phyloP scores from a whole-genome alignment of 2,113 vertebrate species.

The Zapus hudsonius region DNA sequence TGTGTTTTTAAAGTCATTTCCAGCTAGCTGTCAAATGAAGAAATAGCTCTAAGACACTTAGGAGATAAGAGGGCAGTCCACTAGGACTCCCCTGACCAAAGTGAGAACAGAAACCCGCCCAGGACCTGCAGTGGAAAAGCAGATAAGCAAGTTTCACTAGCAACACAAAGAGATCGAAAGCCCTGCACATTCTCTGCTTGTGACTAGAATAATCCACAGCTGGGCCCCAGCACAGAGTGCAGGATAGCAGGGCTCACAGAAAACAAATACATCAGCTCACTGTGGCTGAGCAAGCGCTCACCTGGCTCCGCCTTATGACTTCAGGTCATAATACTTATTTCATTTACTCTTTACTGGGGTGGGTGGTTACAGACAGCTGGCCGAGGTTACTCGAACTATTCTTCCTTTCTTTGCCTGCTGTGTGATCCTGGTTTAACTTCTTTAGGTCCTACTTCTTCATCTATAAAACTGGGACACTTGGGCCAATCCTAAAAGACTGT shows the following conservation, averaged over 20 bases:
- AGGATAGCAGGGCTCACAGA: background rate
- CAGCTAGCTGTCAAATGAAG: background rate
- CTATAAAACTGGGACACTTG: background rate
- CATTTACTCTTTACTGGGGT: too few relatives aligned
- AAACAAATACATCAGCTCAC: background rate
- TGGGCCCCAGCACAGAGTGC: constrained; percentile 17
- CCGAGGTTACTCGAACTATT: background rate
- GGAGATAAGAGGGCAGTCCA: background rate
- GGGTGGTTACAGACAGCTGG: background rate
- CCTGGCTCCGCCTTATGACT: background rate
- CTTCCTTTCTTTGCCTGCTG: background rate
- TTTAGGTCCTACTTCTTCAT: constrained; percentile 31
- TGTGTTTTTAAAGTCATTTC: background rate
- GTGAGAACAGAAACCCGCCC: constrained; percentile 30
- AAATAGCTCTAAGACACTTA: background rate
- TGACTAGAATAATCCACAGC: constrained; percentile 60
- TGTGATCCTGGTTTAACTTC: background rate
- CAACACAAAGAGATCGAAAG: constrained; percentile 68
- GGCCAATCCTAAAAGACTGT: background rate
- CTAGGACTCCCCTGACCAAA: constrained; percentile 41
- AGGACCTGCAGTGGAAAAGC: background rate
- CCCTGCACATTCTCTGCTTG: constrained; percentile 64
- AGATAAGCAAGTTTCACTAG: constrained; percentile 17
- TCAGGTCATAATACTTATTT: background rate
- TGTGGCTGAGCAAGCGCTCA: background rate